Evolutionary conservation across 2,113 vertebrate genomes (phyloP), one percentile per base, ranked within the genome.

Genomic region (Dasyprocta punctata): DNA sequence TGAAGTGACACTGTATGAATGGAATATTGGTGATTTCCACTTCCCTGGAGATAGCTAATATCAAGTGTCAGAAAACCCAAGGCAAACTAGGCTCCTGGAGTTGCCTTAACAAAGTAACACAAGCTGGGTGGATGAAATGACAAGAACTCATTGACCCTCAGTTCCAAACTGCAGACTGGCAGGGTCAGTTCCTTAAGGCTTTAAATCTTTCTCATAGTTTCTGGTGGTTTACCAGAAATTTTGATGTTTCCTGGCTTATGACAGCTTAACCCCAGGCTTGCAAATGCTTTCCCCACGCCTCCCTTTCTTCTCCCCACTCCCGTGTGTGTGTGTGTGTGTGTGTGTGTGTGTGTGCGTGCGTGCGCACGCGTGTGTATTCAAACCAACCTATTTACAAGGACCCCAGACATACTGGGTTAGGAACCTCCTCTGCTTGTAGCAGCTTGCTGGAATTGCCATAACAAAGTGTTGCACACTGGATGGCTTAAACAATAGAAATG

Each of bases 161-260:
- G 30, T 14, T 73, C 24, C n/a, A 36, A 52, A 17, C n/a, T 49
- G 20, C 33, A 16, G 41, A 16, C 44, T 63, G n/a, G 6, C 4
- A 3, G 47, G 36, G 22, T 38, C 20, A 69, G 16, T 28, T 44
- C 28, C 58, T 87, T 24, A 58, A 24, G 11, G 4, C 5, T 17
- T 9, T 54, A 16, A 49, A 41, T 10, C 36, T 16, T 11, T 61
- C 10, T 41, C 89, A 38, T 16, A 5, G 47, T 30, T 69, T 28
- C 36, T 20, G 52, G 5, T 26, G 3, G 1, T 82, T 58, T 3
- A 0, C 19, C 17, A 9, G 11, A 16, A 7, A 7, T 28, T 17
- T 47, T 36, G 16, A 36, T 49, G n/a, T 92, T 33, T 44, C 61
- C 6, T 60, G 47, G n/a, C 44, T 8, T 19, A 12, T 19, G 26